Conservation (phyloP, 2,888 invertebrate genomes). For the Andrena dorsata region DNA sequence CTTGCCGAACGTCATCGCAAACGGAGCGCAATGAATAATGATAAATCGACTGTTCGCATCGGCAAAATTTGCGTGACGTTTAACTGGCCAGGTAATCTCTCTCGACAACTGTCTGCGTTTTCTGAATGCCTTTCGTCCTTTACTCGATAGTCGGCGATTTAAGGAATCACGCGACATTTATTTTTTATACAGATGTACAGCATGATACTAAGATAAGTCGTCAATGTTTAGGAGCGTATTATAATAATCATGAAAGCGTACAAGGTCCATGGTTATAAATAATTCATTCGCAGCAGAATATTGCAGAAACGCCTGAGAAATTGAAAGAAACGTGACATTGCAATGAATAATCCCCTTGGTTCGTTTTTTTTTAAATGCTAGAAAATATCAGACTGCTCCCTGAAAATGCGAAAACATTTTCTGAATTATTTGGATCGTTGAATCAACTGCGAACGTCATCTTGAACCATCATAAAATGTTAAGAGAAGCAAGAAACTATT, state of each 20-base stretch:
- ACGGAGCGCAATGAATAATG: slow-evolving; percentile 9
- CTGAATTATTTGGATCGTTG: no score
- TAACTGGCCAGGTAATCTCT: slow-evolving; percentile 15
- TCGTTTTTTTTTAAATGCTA: neutral
- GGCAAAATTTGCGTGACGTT: slow-evolving; percentile 24
- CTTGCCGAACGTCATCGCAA: slow-evolving; percentile 18
- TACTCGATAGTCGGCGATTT: slow-evolving; percentile 7
- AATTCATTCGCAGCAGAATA: neutral
- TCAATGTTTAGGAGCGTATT: neutral
- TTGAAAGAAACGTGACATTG: neutral
- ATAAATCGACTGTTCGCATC: slow-evolving; percentile 31
- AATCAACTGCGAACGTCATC: no score
- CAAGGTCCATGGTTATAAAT: neutral
- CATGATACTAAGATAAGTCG: slow-evolving; percentile 13
- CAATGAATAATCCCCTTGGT: neutral
- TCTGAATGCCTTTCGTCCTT: neutral
- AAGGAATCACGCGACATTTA: slow-evolving; percentile 29
- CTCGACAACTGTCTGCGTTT: slow-evolving; percentile 4
- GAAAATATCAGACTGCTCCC: neutral
- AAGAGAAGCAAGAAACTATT: no score
- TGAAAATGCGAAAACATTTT: no score
- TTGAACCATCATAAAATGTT: no score
- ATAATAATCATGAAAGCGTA: neutral
- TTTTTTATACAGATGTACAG: slow-evolving; percentile 33
- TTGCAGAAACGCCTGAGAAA: neutral